Evolutionary conservation across 2,888 invertebrate species (phyloP).

Genomic region (Cerastis rubricosa): DNA sequence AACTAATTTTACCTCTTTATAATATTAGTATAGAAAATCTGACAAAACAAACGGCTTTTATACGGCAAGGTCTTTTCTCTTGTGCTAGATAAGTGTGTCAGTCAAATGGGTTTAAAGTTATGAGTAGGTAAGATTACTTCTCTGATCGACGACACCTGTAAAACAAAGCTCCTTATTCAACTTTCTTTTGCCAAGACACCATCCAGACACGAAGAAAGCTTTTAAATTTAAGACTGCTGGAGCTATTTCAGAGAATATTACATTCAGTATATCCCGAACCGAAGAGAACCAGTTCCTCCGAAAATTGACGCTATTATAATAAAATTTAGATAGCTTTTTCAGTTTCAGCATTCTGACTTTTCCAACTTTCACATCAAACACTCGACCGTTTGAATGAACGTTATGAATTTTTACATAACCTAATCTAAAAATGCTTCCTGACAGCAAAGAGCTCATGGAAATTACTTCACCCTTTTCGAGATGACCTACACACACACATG

Average conservation of each 20-base stretch:
- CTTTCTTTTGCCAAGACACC: constrained; percentile 57
- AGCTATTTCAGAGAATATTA: constrained; percentile 29
- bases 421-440: constrained; percentile 45
- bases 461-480: constrained; percentile 50
- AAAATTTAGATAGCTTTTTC: constrained; percentile 34
- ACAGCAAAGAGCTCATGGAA: constrained; percentile 37
- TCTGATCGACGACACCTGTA: not conserved
- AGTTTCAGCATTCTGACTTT: constrained; percentile 24
- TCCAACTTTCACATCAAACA: constrained; percentile 25
- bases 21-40: not conserved
- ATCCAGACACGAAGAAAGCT: constrained; percentile 48
- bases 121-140: not conserved
- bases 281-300: constrained; percentile 13
- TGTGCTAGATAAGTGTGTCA: not conserved
- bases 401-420: constrained; percentile 31
- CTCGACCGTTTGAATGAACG: constrained; percentile 25
- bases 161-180: constrained; percentile 57
- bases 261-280: constrained; percentile 11
- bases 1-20: no score
- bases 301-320: constrained; percentile 20
- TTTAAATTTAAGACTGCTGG: constrained; percentile 38
- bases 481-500: constrained; percentile 37
- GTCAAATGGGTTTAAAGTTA: constrained; percentile 1
- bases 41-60: not conserved
- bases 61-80: not conserved